Conservation (phyloP, 1,140 invertebrate genomes). For the Berghia stephanieae region DNA sequence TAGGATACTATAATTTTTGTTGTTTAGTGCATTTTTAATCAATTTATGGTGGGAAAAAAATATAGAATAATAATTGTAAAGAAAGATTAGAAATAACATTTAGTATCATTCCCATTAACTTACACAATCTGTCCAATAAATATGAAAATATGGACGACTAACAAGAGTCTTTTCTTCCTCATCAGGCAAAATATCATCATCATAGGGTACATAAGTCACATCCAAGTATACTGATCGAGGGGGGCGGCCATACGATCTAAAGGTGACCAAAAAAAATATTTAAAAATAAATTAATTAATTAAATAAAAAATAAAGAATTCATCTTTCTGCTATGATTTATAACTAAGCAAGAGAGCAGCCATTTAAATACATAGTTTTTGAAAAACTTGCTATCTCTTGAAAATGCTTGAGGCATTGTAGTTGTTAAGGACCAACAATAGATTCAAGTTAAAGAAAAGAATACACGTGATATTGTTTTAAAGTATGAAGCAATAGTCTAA, state of each 20-base stretch:
- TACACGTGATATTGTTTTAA: not conserved
- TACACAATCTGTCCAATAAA: slow-evolving; percentile 91
- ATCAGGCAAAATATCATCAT: slow-evolving; percentile 72
- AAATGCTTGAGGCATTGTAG: too few species aligned
- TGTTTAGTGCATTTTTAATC: too few species aligned
- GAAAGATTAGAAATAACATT: too few species aligned
- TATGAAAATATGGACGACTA: slow-evolving; percentile 87
- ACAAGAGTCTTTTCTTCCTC: slow-evolving; percentile 79
- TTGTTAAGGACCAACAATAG: not conserved
- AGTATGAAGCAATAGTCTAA: not conserved
- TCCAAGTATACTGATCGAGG: slow-evolving; percentile 76
- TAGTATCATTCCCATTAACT: slow-evolving; percentile 30
- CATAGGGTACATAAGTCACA: slow-evolving; percentile 84
- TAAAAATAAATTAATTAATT: not conserved
- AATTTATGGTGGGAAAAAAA: too few species aligned
- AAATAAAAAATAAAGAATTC: not conserved
- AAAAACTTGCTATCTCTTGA: too few species aligned
- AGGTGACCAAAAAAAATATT: slow-evolving; percentile 28
- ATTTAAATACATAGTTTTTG: too few species aligned
- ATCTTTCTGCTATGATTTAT: not conserved
- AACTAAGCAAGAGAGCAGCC: not conserved
- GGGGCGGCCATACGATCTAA: slow-evolving; percentile 69
- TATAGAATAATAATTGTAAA: too few species aligned
- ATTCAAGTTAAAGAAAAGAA: not conserved
- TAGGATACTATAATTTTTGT: too few species aligned